A percentile compares a stretch with the other conserved stretches of the same genome.
phyloP scores from a whole-genome alignment of 2,797 vertebrate species.

The Phoxinus dragarum region DNA sequence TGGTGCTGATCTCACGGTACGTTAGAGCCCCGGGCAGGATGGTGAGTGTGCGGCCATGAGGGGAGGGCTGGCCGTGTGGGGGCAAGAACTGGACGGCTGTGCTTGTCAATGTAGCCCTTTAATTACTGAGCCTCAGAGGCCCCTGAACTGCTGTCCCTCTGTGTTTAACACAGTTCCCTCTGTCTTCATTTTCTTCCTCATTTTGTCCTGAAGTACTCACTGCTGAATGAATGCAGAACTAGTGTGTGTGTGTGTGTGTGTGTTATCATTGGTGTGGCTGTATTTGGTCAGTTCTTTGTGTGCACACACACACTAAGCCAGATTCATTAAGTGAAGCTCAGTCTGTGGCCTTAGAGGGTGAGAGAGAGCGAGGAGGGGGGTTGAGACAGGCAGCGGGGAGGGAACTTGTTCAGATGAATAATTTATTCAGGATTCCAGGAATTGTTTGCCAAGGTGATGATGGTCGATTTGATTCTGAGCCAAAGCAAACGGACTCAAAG shows the following conservation, averaged over 20 bases:
- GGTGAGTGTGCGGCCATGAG: conserved; percentile 33
- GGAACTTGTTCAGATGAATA: conserved; percentile 82
- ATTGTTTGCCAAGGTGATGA: conserved; percentile 87
- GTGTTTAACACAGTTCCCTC: conserved; percentile 35
- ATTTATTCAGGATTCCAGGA: conserved; percentile 85
- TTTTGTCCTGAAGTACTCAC: conserved; percentile 26
- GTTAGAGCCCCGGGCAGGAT: conserved; percentile 49
- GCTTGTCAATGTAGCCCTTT: conserved; percentile 83
- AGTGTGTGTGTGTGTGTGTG: conserved; percentile 23
- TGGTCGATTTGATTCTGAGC: conserved; percentile 80
- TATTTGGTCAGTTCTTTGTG: conserved; percentile 34
- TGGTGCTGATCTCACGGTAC: conserved; percentile 31
- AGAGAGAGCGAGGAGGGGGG: conserved; percentile 58
- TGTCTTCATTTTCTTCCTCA: conserved; percentile 55
- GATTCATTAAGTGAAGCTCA: conserved; percentile 67
- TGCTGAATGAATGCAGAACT: conserved; percentile 41
- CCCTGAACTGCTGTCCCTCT: conserved; percentile 63
- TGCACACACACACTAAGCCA: conserved; percentile 53
- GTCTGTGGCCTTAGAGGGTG: conserved; percentile 64
- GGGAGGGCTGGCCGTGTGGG: conserved; percentile 65
- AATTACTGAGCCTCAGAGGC: conserved; percentile 82
- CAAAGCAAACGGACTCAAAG: conserved; percentile 79
- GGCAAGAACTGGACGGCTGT: conserved; percentile 77
- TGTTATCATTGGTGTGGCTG: conserved; percentile 32
- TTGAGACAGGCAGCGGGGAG: conserved; percentile 55